Conservation (phyloP, 2,113 vertebrate genomes). For the Hydrochoerus hydrochaeris region DNA sequence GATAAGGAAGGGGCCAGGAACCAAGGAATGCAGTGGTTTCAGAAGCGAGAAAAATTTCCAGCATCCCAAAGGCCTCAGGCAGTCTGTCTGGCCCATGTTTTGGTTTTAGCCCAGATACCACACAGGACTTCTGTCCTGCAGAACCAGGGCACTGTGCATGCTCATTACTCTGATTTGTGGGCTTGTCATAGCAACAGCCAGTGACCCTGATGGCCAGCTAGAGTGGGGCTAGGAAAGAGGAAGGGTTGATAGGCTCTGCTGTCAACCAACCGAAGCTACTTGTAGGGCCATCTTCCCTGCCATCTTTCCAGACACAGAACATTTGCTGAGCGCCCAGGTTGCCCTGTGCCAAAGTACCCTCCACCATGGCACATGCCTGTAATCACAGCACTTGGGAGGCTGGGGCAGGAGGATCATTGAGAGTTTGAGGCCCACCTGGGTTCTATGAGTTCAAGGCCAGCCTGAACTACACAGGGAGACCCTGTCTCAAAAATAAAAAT, state of each 20-base stretch:
- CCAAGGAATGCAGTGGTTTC: background rate
- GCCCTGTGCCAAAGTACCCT: background rate
- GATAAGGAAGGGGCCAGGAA: background rate
- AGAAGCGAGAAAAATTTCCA: background rate
- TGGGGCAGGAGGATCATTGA: background rate
- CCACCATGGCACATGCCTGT: background rate
- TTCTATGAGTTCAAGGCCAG: background rate
- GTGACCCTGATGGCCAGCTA: rapidly evolving
- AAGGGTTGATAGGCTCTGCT: background rate
- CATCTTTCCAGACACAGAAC: background rate
- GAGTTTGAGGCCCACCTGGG: background rate
- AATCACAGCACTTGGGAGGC: background rate
- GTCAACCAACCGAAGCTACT: background rate
- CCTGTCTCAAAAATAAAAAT: background rate
- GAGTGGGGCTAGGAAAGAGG: background rate
- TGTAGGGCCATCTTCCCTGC: background rate
- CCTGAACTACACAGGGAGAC: background rate
- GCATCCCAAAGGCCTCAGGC: background rate
- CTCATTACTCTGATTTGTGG: background rate
- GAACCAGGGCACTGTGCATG: background rate
- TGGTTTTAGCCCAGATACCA: background rate
- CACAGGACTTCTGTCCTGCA: background rate
- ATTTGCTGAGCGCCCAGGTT: background rate
- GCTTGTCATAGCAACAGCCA: background rate
- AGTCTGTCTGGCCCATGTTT: background rate